Conservation (phyloP, 1,140 invertebrate genomes). For the Ostrea edulis region DNA sequence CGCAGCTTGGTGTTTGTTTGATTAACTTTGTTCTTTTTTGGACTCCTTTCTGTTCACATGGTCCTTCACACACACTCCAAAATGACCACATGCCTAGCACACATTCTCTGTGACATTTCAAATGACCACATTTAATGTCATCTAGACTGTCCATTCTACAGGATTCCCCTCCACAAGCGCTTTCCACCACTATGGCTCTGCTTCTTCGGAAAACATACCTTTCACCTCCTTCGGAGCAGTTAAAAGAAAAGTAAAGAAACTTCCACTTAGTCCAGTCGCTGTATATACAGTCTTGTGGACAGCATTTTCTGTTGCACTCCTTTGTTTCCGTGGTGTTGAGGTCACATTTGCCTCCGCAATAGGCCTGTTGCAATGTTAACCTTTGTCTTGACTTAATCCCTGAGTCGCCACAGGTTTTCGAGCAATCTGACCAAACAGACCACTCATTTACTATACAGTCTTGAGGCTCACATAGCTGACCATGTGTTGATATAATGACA, state of each 20-base stretch:
- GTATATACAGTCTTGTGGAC: slow-evolving; percentile 58
- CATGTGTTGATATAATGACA: neutral
- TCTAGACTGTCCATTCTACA: slow-evolving; percentile 27
- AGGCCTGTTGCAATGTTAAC: slow-evolving; percentile 43
- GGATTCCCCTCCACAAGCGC: slow-evolving; percentile 60
- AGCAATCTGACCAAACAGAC: slow-evolving; percentile 57
- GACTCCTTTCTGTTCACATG: slow-evolving; percentile 63
- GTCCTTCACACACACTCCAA: slow-evolving; percentile 59
- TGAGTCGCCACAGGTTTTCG: slow-evolving; percentile 52
- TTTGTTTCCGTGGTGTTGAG: slow-evolving; percentile 41
- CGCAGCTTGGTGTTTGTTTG: slow-evolving; percentile 56
- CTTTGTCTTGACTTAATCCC: slow-evolving; percentile 55
- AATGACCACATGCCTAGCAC: slow-evolving; percentile 59
- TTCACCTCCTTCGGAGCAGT: slow-evolving; percentile 41
- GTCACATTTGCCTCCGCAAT: slow-evolving; percentile 58
- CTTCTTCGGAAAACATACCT: slow-evolving; percentile 51
- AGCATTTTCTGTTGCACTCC: slow-evolving; percentile 59
- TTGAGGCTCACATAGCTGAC: slow-evolving; percentile 41
- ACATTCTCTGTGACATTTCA: slow-evolving; percentile 63
- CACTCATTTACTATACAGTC: slow-evolving; percentile 61
- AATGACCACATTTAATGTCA: slow-evolving; percentile 51
- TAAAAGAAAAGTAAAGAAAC: slow-evolving; percentile 30
- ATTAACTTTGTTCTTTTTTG: slow-evolving; percentile 48
- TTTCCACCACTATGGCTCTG: slow-evolving; percentile 26
- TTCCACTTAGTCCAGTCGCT: slow-evolving; percentile 55